Evolutionary conservation across 2,113 vertebrate genomes (phyloP).

Genomic region (Silurus meridionalis): DNA sequence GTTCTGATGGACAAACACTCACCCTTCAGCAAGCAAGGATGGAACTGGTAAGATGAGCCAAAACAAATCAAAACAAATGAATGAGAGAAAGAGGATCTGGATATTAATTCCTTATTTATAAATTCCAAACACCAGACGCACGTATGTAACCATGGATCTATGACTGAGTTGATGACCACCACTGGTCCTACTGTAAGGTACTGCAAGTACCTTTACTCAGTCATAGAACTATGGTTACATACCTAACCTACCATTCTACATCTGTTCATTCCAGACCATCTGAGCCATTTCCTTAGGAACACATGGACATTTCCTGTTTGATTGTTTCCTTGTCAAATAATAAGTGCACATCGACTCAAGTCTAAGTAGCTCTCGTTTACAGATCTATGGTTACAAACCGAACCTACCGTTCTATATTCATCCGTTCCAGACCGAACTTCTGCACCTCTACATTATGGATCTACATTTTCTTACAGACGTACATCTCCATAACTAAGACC

Average conservation of each 20-base stretch:
- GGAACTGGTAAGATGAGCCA: conserved; percentile 81
- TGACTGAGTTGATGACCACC: not conserved
- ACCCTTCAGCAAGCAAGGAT: conserved; percentile 84
- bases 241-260: not conserved
- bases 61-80: conserved; percentile 9
- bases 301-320: not conserved
- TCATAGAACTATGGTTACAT: not conserved
- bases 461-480: too few species aligned
- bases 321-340: too few species aligned
- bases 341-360: too few species aligned
- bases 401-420: too few species aligned
- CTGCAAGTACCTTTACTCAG: not conserved
- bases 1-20: conserved; percentile 86
- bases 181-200: not conserved
- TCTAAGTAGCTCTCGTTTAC: too few species aligned
- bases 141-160: not conserved
- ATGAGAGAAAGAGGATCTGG: conserved; percentile 48
- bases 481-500: too few species aligned
- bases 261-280: not conserved
- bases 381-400: too few species aligned
- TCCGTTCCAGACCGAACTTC: too few species aligned
- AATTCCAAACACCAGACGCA: conserved; percentile 35
- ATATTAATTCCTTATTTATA: conserved; percentile 61
- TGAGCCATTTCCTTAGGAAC: not conserved
- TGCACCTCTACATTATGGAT: too few species aligned